Evolutionary conservation across 2,888 invertebrate species (phyloP), one percentile per base, ranked within the genome.

Genomic region (Coenonympha arcania): DNA sequence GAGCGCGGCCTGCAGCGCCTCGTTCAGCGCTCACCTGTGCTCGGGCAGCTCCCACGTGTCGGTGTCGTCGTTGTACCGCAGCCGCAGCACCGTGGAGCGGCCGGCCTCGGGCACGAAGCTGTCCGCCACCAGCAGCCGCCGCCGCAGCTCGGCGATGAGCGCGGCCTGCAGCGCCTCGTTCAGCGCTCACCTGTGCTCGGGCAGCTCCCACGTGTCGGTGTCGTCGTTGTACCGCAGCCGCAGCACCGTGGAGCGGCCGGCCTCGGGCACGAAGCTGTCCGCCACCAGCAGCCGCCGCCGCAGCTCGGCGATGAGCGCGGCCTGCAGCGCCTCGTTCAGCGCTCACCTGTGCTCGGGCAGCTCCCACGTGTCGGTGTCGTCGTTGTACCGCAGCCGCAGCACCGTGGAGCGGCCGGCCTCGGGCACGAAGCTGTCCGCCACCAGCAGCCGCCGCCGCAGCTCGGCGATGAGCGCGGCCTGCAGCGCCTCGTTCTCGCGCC

Each of bases 351-450:
- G 72, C 49, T 57, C 64, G 30, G 71, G 74, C 63, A 71, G 66
- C 57, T 73, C 71, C 81, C 79, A 79, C 55, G 60, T 37, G 67
- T 82, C 82, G 42, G 63, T 51, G 69, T 80, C 81, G 62, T 81
- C 79, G 69, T 72, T 69, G 68, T 73, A 79, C 33, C 68, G 63
- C 52, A 71, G 65, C 20, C 71, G 60, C 59, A 70, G 66, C 55
- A 72, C 73, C 43, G 66, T 62, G 40, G 65, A 63, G 43, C 73
- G 64, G 50, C 61, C 82, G 63, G 59, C 81, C 61, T 61, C 88
- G 3, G 95, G 95, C 63, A 95, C 93, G 76, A 96, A 96, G 76
- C 95, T 95, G 67, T 95, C 95, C 58, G 95, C 93, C 49, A 95
- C 91, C 40, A 95, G 87, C 68, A 92, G 92, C 76, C 95, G 93